Base-by-base conservation (phyloP, 2,113 vertebrate genomes). In the Microtus oregoni region DNA sequence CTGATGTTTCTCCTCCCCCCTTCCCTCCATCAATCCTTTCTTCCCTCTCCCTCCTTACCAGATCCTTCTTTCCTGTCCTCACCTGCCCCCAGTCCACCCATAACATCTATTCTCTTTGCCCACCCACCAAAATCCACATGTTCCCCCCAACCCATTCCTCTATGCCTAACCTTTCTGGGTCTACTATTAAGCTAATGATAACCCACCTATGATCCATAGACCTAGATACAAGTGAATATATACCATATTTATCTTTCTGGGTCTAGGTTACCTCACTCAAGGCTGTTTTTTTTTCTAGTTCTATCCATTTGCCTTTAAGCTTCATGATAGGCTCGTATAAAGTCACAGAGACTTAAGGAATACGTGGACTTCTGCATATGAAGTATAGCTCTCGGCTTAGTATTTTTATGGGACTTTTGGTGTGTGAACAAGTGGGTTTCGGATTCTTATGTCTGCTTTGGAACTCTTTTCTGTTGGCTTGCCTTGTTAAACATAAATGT, bases 41-140 rank as follows among this genome's bases (percentile, higher is more conserved):
- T 35, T 7, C 28, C 3, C 30, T 78, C 30, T 17, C 7, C 1
- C 0, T 20, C 7, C 7, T 8, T 30, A 78, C 28, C 0, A 2
- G 3, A 19, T 11, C 44, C 14, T 52, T 1, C 7, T 30, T 52
- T 52, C 7, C 47, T 35, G 4, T 35, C 77, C 28, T 15, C 14
- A 10, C 3, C 41, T 44, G 5, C 20, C 47, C 47, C 17, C 2
- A 52, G 14, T 78, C 15, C 76, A 78, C 28, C 28, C 47, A 78
- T 52, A 78, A 78, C 35, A 78, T 52, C 28, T 32, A 52, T 50
- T 32, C 76, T 76, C 44, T 76, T 47, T 47, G 24, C 41, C 26
- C 13, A 0, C 75, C 11, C 12, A 77, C 24, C 6, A 13, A 30
- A 44, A 77, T 77, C 75, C 41, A 47, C 15, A 6, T 77, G 5